phyloP scores from a whole-genome alignment of 2,888 invertebrate genomes.

The Brassicogethes aeneus region DNA sequence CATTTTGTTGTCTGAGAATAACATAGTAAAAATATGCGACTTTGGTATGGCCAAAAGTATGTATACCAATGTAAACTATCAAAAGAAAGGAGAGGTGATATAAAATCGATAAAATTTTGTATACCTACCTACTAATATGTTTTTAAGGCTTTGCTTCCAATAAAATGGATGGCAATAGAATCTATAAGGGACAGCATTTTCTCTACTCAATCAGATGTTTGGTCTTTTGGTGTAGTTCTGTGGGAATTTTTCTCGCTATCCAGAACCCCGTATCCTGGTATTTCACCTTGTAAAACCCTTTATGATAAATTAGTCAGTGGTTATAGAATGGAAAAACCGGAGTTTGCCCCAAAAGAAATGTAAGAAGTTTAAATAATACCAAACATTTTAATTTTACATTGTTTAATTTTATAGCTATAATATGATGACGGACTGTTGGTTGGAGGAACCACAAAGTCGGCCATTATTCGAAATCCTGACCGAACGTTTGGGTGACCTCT shows the following conservation, averaged over 20 bases:
- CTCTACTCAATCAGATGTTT: slow-evolving; percentile 91
- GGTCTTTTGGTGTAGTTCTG: slow-evolving; percentile 85
- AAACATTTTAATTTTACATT: slow-evolving; percentile 11
- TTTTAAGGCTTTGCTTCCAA: slow-evolving; percentile 67
- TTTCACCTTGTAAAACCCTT: slow-evolving; percentile 62
- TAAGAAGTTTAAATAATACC: too few relatives aligned
- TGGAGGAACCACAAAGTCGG: slow-evolving; percentile 62
- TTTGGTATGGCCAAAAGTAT: slow-evolving; percentile 91
- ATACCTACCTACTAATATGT: too few relatives aligned
- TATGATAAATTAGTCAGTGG: slow-evolving; percentile 71
- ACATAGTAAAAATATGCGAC: slow-evolving; percentile 93
- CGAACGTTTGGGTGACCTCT: slow-evolving; percentile 63
- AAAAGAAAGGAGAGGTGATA: slow-evolving; percentile 74
- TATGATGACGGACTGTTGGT: slow-evolving; percentile 86
- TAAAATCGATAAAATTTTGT: not conserved
- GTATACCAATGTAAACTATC: slow-evolving; percentile 83
- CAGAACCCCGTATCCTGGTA: slow-evolving; percentile 78
- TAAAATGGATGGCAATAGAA: slow-evolving; percentile 97
- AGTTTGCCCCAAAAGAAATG: slow-evolving; percentile 70
- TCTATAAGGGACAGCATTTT: slow-evolving; percentile 85
- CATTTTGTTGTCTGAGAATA: slow-evolving; percentile 78
- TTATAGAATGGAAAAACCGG: slow-evolving; percentile 81
- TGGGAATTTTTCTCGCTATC: slow-evolving; percentile 88
- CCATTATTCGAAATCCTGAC: slow-evolving; percentile 74
- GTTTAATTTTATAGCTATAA: slow-evolving; percentile 45